phyloP scores from a whole-genome alignment of 2,113 vertebrate genomes.

The Cyrtonyx montezumae region DNA sequence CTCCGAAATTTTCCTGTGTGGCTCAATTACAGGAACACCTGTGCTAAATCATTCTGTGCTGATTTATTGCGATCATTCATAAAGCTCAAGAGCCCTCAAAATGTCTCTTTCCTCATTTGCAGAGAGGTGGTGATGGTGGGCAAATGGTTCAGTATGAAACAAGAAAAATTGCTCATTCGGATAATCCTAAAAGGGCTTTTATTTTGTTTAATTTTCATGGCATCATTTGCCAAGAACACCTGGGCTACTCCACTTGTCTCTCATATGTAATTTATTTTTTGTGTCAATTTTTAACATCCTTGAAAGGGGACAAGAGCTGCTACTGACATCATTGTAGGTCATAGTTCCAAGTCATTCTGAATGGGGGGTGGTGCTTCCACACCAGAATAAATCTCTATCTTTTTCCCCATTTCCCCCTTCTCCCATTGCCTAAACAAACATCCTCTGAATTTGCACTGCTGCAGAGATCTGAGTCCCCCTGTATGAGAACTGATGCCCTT shows the following conservation, averaged over 20 bases:
- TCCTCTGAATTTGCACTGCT: not conserved
- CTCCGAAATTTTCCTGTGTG: not conserved
- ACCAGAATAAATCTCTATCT: not conserved
- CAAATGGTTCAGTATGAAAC: slow-evolving; percentile 47
- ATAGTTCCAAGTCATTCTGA: slow-evolving; percentile 14
- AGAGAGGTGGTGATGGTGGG: slow-evolving; percentile 40
- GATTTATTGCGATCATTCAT: slow-evolving; percentile 62
- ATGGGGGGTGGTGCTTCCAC: fast-evolving
- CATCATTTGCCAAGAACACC: slow-evolving; percentile 36
- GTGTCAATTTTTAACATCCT: not conserved
- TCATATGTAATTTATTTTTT: slow-evolving; percentile 40
- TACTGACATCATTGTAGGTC: slow-evolving; percentile 19
- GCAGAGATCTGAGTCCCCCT: not conserved
- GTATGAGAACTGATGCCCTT: not conserved
- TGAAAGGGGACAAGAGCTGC: slow-evolving; percentile 37
- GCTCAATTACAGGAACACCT: slow-evolving; percentile 58
- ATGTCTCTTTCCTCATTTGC: slow-evolving; percentile 38
- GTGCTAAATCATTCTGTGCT: slow-evolving; percentile 26
- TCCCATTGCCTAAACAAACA: not conserved
- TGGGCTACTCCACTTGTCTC: slow-evolving; percentile 49
- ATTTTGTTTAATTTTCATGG: slow-evolving; percentile 50
- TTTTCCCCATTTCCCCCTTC: not conserved
- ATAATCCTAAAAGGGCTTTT: slow-evolving; percentile 20
- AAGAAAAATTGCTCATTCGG: slow-evolving; percentile 46
- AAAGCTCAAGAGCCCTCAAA: slow-evolving; percentile 61